phyloP scores from a whole-genome alignment of 53 echinoderm and acorn worm genomes.

The Apostichopus leukothele region DNA sequence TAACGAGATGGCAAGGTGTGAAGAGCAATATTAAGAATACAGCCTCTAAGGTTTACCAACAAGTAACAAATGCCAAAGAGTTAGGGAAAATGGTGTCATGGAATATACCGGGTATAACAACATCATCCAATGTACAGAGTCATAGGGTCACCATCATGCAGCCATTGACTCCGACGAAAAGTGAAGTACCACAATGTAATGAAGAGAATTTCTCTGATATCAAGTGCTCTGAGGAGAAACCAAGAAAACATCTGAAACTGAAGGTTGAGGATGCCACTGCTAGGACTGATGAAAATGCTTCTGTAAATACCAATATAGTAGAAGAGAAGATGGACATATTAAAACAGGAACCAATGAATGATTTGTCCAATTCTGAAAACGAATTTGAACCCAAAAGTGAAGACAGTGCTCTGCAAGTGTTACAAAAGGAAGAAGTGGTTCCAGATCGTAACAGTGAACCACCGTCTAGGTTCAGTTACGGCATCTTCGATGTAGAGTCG shows the following conservation, averaged over 20 bases:
- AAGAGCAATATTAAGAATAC: neutral
- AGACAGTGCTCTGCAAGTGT: neutral
- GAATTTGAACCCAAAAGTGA: neutral
- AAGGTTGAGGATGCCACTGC: neutral
- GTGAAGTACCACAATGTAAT: neutral
- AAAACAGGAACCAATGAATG: neutral
- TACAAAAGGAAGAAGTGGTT: neutral
- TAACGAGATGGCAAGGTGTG: neutral
- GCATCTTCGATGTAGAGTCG: constrained; percentile 30
- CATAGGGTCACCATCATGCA: constrained; percentile 9
- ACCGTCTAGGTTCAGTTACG: constrained; percentile 4
- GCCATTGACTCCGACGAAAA: neutral
- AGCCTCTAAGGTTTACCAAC: constrained; percentile 29
- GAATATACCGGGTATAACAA: neutral
- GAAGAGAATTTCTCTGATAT: neutral
- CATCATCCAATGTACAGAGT: neutral
- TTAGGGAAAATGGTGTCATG: constrained; percentile 21
- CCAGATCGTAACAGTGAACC: neutral
- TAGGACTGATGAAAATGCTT: neutral
- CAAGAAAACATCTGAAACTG: neutral
- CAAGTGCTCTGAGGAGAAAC: neutral
- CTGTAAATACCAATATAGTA: neutral
- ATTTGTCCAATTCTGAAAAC: neutral
- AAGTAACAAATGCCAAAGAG: constrained; percentile 31
- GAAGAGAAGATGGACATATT: neutral